phyloP scores from a whole-genome alignment of 1,140 invertebrate species.

The Hetaerina americana region DNA sequence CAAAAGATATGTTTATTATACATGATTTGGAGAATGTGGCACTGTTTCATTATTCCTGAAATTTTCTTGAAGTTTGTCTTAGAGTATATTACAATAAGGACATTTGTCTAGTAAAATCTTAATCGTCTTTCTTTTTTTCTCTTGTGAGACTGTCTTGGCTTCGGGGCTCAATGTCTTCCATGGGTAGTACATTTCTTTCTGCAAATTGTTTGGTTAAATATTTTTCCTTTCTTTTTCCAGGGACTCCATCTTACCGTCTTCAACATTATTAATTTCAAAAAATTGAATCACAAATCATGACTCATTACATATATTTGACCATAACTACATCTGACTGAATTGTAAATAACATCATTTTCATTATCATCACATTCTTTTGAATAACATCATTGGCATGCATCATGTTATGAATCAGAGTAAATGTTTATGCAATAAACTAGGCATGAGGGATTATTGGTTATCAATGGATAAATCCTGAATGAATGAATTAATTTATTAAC shows the following conservation, averaged over 20 bases:
- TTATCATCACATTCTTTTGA: neutral
- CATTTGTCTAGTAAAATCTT: neutral
- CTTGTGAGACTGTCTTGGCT: neutral
- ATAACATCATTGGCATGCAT: neutral
- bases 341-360: neutral
- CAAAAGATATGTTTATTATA: no score
- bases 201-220: neutral
- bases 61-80: no score
- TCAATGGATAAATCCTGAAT: neutral
- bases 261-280: constrained; percentile 13
- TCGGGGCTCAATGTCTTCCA: neutral
- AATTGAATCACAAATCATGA: neutral
- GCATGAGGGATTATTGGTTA: neutral
- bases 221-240: constrained; percentile 13
- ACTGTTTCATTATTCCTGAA: no score
- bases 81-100: neutral
- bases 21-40: no score
- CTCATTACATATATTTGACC: neutral
- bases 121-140: constrained; percentile 12
- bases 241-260: constrained; percentile 14
- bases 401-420: neutral
- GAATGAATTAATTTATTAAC: no score
- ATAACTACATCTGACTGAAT: neutral
- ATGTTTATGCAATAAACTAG: neutral
- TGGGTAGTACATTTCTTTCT: neutral